These are phyloP conservation scores for Cordilura impudica DNA, from an alignment of 2,888 invertebrate genomes.

Conservation along the genomic window DNA sequence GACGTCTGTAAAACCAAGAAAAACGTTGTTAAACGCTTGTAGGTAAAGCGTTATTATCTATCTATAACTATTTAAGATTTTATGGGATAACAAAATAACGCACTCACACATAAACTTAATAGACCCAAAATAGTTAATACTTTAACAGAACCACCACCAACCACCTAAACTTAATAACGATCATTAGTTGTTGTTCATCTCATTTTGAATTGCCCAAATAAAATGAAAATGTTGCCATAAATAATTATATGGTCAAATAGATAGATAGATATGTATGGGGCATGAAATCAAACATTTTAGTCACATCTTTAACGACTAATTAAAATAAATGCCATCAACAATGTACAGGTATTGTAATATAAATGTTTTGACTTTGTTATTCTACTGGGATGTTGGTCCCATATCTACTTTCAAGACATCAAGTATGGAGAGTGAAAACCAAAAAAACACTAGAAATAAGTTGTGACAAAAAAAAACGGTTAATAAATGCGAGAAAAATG, in stretches of 20 bases:
- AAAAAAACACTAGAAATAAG: conserved; percentile 35
- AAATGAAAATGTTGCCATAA: conserved; percentile 20
- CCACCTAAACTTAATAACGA: neutral
- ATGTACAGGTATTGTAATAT: conserved; percentile 44
- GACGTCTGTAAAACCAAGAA: conserved; percentile 36
- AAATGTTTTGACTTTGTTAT: conserved; percentile 16
- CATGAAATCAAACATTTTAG: conserved; percentile 59
- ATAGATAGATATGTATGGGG: conserved; percentile 22
- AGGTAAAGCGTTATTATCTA: conserved; percentile 37
- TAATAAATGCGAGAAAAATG: conserved; percentile 70
- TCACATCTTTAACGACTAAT: conserved; percentile 72
- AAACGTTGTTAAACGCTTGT: conserved; percentile 40
- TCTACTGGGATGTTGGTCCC: conserved; percentile 17
- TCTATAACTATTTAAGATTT: conserved; percentile 38
- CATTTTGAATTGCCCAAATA: neutral
- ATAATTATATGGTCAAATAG: conserved; percentile 13
- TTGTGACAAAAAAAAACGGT: conserved; percentile 61
- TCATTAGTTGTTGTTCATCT: neutral
- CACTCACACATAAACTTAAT: conserved; percentile 31
- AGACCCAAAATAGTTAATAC: conserved; percentile 38
- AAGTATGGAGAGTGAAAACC: conserved; percentile 10
- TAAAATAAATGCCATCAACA: conserved; percentile 73
- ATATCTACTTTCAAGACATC: conserved; percentile 22
- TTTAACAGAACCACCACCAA: neutral
- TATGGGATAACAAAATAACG: conserved; percentile 36